Evolutionary conservation across 1,140 invertebrate genomes (phyloP), one percentile per base, ranked within the genome.

Genomic region (Trachelipus rathkii): DNA sequence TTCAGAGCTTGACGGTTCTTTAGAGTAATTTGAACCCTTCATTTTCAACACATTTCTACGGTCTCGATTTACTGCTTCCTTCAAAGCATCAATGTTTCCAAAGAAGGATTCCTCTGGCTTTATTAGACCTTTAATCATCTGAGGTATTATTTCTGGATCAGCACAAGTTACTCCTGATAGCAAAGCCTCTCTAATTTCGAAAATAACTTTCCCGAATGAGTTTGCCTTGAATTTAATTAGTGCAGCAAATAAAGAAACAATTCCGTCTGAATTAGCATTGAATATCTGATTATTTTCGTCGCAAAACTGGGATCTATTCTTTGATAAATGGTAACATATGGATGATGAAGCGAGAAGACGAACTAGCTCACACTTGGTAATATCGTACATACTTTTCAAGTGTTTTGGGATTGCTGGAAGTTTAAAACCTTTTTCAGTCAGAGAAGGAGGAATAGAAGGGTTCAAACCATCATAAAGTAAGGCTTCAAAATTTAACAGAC

Each of bases 291-390:
- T 60, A 60, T 19, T 60, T 19, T 60, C 50, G 50, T 60, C 50
- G 19, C 50, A 60, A 60, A 60, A 60, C 4, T 60, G 50, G 19
- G 11, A 15, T 19, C 50, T 13, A 19, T 60, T 60, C 50, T 60
- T 60, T 60, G 50, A 60, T 60, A 60, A 60, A 60, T 60, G 50
- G 8, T 60, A 60, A 60, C 50, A 60, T 3, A 60, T 60, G 11
- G 50, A 60, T 4, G 50, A 60, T 13, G 50, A 60, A 15, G 50
- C 50, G 19, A 60, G 50, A 60, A 60, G 50, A 19, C 50, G 50
- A 19, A 60, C 19, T 19, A 60, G 19, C 8, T 60, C 50, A 15
- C 11, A 13, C 19, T 19, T 60, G 19, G 50, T 60, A 19, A 19
- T 8, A 60, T 60, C 50, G 19, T 60, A 60, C 50, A 15, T 60